These are phyloP conservation scores for Drosophila gaucha DNA, from an alignment of 2,888 invertebrate species.

Conservation along the genomic window DNA sequence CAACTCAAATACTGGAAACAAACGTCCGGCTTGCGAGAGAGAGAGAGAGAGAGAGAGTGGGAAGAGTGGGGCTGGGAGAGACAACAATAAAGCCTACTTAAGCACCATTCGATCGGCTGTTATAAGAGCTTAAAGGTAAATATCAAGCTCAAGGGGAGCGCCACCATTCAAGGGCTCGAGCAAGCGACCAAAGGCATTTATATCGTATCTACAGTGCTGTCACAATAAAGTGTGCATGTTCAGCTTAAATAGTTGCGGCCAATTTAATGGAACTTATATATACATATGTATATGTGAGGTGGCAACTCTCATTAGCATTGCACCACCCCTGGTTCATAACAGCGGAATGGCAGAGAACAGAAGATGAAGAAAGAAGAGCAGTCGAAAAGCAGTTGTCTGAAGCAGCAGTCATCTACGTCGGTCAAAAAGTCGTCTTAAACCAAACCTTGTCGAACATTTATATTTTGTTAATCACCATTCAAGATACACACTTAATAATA, in stretches of 20 bases:
- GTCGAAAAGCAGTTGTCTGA: too few relatives aligned
- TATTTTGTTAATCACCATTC: too few relatives aligned
- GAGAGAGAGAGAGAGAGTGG: background rate
- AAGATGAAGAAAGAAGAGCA: too few relatives aligned
- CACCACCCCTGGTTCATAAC: too few relatives aligned
- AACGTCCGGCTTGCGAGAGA: constrained; percentile 21
- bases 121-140: constrained; percentile 3
- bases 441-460: too few relatives aligned
- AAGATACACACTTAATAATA: too few relatives aligned
- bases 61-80: background rate
- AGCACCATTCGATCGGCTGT: constrained; percentile 1
- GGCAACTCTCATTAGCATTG: too few relatives aligned
- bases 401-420: too few relatives aligned
- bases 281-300: too few relatives aligned
- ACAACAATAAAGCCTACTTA: constrained; percentile 1
- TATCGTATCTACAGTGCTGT: background rate
- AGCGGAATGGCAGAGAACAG: too few relatives aligned
- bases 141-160: constrained; percentile 3
- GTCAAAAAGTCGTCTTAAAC: too few relatives aligned
- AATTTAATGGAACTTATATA: background rate
- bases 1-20: constrained; percentile 31
- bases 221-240: background rate
- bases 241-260: background rate
- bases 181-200: background rate
- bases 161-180: background rate